Base-by-base conservation (phyloP, 2,113 vertebrate species). In the Urocolius indicus region DNA sequence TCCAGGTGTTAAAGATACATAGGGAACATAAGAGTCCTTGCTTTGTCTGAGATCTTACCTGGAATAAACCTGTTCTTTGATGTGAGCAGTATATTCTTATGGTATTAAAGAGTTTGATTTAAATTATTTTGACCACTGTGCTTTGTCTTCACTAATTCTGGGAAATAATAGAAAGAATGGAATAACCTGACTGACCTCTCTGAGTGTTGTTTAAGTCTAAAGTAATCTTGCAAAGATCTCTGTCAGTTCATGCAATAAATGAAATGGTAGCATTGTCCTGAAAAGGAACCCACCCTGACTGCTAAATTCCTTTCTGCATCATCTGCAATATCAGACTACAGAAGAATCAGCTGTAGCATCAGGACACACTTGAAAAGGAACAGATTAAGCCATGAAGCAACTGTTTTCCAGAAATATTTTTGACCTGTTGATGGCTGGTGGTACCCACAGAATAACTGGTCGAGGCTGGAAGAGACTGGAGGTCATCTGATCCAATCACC, bases 161-260 rank as follows among this genome's bases (percentile, higher is more conserved):
- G 57, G 36, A 89, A 91, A 54, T 71, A 92, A 86, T n/a, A 51
- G 75, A 69, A 86, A 77, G 57, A 48, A 90, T 55, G 61, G 32
- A 77, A 43, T 91, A 91, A 93, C 79, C 63, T 80, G 36, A 63
- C 46, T 90, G 87, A 87, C 55, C 67, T 94, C 87, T 95, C 36
- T 91, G 48, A 91, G 38, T 16, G 17, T 85, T 82, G 46, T 3
- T 2, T 61, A 89, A 94, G 66, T 87, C 74, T 72, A 54, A 95
- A 84, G 45, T 78, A 48, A 48, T 87, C 16, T 72, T 1, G 6
- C 57, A 68, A 81, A 89, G 36, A 63, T 84, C 36, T 72, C 2
- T 4, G 30, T 74, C 81, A 69, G 58, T 62, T 93, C 21, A 29
- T 69, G 27, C 30, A 85, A 32, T 76, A 83, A 75, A 26, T 1